Conservation (phyloP, 2,797 vertebrate species). For the Halcyon chelicuti region DNA sequence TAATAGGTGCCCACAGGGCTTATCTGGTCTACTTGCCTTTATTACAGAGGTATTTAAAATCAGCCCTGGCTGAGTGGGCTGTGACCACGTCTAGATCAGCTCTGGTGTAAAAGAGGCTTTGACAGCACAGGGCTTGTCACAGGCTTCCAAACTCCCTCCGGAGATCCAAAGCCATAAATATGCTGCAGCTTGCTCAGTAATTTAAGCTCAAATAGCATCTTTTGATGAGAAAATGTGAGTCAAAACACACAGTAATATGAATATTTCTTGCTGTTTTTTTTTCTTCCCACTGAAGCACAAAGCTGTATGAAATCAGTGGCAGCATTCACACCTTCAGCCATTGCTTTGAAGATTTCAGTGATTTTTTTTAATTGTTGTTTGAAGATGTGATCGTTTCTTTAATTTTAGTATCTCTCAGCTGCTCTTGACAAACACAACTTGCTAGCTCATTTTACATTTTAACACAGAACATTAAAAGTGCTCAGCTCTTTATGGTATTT, state of each 20-base stretch:
- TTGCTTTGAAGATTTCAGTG: neutral
- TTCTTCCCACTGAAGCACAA: neutral
- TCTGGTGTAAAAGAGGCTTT: neutral
- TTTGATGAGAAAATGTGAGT: neutral
- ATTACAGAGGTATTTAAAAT: neutral
- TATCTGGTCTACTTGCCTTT: neutral
- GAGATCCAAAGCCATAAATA: neutral
- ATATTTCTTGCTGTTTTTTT: neutral
- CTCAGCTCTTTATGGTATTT: neutral
- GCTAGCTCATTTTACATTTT: neutral
- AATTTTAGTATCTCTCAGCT: neutral
- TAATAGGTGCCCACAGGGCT: neutral
- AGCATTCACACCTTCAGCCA: neutral
- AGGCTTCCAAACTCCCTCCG: neutral
- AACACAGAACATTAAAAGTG: neutral
- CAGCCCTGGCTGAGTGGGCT: neutral
- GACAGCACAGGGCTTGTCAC: neutral
- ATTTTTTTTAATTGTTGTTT: neutral
- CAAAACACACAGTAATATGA: neutral
- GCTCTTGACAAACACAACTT: neutral
- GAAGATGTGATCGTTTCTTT: neutral
- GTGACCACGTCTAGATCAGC: neutral
- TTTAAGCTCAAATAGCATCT: neutral
- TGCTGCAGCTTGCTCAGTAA: neutral
- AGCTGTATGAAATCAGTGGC: neutral